Evolutionary conservation across 2,797 vertebrate species (phyloP).

Genomic region (Poecilia wingei): DNA sequence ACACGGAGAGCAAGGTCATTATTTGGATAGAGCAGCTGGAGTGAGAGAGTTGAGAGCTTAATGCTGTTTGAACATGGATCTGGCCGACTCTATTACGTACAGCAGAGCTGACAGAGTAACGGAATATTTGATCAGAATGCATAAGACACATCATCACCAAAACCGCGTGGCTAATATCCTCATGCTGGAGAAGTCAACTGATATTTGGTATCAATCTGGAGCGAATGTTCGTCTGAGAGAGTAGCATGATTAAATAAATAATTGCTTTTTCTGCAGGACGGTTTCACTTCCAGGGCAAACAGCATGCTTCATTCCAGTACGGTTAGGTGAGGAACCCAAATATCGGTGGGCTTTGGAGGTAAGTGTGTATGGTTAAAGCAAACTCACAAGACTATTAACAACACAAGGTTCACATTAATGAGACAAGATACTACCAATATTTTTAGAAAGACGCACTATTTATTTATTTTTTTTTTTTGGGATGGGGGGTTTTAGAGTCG

Average conservation of each 20-base stretch:
- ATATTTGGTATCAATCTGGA: constrained; percentile 10
- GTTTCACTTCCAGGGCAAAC: constrained; percentile 4
- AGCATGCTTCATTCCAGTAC: constrained; percentile 12
- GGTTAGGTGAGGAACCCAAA: constrained; percentile 1
- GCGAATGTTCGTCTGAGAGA: not conserved
- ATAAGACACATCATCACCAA: constrained; percentile 38
- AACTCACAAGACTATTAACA: not conserved
- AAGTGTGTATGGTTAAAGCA: not conserved
- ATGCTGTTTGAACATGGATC: constrained; percentile 70
- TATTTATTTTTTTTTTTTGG: not conserved
- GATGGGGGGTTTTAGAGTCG: too few relatives aligned
- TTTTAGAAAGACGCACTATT: not conserved
- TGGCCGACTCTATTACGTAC: constrained; percentile 63
- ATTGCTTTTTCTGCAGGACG: constrained; percentile 4
- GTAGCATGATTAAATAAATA: not conserved
- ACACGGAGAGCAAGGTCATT: constrained; percentile 63
- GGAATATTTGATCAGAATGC: constrained; percentile 71
- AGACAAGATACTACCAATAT: not conserved
- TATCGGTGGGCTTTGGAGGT: not conserved
- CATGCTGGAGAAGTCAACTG: constrained; percentile 30
- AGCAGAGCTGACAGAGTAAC: constrained; percentile 54
- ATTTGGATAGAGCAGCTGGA: constrained; percentile 63
- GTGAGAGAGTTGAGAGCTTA: constrained; percentile 59
- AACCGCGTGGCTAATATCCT: constrained; percentile 40
- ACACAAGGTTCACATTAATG: not conserved